Conservation (phyloP, 92 coral and sea anemone species). For the Scolanthus callimorphus region DNA sequence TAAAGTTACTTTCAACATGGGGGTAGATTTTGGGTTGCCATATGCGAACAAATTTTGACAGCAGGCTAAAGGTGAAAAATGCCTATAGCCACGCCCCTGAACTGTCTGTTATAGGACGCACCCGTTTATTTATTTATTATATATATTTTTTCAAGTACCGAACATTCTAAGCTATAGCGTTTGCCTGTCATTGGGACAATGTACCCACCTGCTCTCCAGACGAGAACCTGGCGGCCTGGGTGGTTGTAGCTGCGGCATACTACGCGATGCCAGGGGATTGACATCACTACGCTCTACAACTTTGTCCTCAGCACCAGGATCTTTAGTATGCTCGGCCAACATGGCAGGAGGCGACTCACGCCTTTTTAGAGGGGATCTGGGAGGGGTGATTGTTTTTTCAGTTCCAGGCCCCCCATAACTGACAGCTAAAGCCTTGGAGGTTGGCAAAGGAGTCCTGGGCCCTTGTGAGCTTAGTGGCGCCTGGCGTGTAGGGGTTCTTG, state of each 20-base stretch:
- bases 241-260: neutral
- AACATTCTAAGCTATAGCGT: too few species aligned
- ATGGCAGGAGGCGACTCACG: neutral
- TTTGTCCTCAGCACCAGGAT: neutral
- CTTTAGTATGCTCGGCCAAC: neutral
- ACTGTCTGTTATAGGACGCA: too few species aligned
- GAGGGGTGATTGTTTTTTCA: constrained; percentile 17
- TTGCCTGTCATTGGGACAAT: too few species aligned
- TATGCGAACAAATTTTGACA: too few species aligned
- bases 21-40: too few species aligned
- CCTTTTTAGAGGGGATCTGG: neutral
- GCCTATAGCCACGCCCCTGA: too few species aligned
- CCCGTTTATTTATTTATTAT: too few species aligned
- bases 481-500: constrained; percentile 16
- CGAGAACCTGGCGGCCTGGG: neutral
- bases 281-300: neutral
- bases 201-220: neutral
- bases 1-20: too few species aligned
- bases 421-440: constrained; percentile 63
- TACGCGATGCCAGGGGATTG: neutral
- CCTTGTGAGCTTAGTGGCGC: constrained; percentile 14
- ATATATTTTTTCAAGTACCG: too few species aligned
- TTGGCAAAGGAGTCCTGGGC: constrained; percentile 54
- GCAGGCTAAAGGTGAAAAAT: too few species aligned
- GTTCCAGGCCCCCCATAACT: constrained; percentile 28